These are phyloP conservation scores for Aphis craccivora DNA, from an alignment of 1,140 invertebrate genomes.

Conservation along the genomic window DNA sequence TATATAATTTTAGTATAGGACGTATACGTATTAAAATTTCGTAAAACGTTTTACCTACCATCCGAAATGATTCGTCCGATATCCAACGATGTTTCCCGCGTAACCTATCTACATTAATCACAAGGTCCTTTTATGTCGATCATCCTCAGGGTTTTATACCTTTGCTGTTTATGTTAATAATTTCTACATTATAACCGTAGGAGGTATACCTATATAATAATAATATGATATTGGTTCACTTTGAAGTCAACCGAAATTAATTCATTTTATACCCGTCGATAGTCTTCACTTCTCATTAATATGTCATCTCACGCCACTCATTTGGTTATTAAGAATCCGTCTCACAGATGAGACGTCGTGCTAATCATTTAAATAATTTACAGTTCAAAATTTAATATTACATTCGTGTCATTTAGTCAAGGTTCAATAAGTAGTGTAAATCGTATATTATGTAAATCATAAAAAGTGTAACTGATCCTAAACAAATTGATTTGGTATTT, in stretches of 20 bases:
- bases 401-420: constrained; percentile 3
- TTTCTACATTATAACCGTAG: neutral
- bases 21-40: neutral
- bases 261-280: neutral
- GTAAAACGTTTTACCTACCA: neutral
- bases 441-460: neutral
- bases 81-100: neutral
- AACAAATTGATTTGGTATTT: neutral
- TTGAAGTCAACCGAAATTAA: neutral
- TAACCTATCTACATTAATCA: neutral
- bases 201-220: neutral
- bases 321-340: neutral
- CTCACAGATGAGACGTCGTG: neutral
- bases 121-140: neutral
- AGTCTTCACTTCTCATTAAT: neutral
- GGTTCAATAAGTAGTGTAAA: neutral
- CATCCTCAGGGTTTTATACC: neutral
- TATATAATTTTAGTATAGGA: neutral
- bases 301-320: neutral
- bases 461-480: neutral
- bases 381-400: neutral
- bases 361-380: constrained; percentile 2
- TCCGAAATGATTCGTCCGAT: neutral
- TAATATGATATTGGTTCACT: neutral
- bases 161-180: neutral